These are phyloP conservation scores for Drosophila micromelanica DNA, from an alignment of 1,140 invertebrate species.

Conservation along the genomic window DNA sequence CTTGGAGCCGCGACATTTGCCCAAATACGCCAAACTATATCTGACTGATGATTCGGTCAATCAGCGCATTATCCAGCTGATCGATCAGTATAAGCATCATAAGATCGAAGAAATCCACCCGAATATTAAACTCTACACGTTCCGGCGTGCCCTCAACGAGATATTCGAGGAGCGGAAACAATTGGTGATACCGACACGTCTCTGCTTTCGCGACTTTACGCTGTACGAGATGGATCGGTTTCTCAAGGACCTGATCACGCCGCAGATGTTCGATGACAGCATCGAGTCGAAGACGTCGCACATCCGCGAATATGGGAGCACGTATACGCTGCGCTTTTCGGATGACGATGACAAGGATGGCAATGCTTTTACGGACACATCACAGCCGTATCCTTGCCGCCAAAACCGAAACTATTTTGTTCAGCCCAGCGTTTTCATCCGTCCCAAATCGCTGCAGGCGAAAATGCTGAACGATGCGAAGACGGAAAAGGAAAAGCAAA, in stretches of 20 bases:
- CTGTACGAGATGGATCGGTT: constrained; percentile 70
- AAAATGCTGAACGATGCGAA: constrained; percentile 8
- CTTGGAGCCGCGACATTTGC: constrained; percentile 39
- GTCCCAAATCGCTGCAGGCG: constrained; percentile 62
- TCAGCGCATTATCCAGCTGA: constrained; percentile 56
- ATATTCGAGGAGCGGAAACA: constrained; percentile 61
- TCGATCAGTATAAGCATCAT: constrained; percentile 55
- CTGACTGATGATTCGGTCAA: constrained; percentile 60
- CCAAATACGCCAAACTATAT: constrained; percentile 63
- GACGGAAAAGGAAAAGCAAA: constrained; percentile 7
- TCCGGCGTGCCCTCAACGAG: constrained; percentile 51
- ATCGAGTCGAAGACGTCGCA: neutral
- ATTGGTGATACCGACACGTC: constrained; percentile 53
- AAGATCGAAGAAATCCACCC: constrained; percentile 57
- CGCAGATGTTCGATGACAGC: constrained; percentile 41
- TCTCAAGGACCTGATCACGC: constrained; percentile 58
- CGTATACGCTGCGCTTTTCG: neutral
- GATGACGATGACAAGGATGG: neutral
- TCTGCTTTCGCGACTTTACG: constrained; percentile 78
- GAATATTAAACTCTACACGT: constrained; percentile 52
- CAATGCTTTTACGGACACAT: too few species aligned
- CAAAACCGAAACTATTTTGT: constrained; percentile 5
- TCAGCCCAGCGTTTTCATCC: constrained; percentile 56
- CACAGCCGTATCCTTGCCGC: constrained; percentile 5
- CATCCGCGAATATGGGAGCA: constrained; percentile 3